A percentile compares a stretch with the other conserved stretches of the same genome.
Conservation (phyloP, 2,113 vertebrate genomes). For the Cynopterus brachyotis region DNA sequence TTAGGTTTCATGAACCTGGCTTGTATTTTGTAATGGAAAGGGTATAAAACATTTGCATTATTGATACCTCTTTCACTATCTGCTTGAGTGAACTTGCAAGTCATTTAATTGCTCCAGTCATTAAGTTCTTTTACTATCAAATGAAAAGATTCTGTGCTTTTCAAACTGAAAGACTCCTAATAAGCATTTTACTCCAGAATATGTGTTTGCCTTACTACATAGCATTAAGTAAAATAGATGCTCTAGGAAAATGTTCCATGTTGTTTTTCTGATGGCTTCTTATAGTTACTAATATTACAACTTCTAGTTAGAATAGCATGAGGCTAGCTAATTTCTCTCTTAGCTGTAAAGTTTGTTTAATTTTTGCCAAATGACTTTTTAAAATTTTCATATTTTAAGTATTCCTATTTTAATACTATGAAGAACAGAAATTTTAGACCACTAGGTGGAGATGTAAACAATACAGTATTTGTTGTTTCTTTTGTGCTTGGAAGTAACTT, state of each 20-base stretch:
- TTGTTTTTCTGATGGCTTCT: neutral
- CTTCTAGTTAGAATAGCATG: neutral
- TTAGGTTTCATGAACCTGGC: neutral
- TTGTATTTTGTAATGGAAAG: conserved; percentile 27
- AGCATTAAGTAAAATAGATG: neutral
- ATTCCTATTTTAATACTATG: conserved; percentile 58
- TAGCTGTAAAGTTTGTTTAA: neutral
- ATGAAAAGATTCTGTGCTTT: neutral
- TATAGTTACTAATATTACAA: conserved; percentile 24
- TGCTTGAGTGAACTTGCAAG: neutral
- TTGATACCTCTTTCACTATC: neutral
- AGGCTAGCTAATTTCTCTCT: neutral
- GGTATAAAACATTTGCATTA: neutral
- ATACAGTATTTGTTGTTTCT: neutral
- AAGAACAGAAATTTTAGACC: conserved; percentile 72
- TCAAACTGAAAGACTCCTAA: conserved; percentile 3
- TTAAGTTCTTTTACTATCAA: neutral
- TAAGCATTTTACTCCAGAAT: conserved; percentile 48
- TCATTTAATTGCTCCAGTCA: neutral
- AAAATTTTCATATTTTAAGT: conserved; percentile 41
- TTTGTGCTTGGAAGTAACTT: conserved; percentile 49
- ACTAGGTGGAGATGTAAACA: conserved; percentile 79
- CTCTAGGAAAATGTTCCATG: neutral
- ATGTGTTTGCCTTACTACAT: neutral
- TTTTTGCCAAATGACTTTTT: conserved; percentile 4